These are phyloP conservation scores for Halcyon chelicuti DNA, from an alignment of 2,797 vertebrate genomes.

Conservation along the genomic window DNA sequence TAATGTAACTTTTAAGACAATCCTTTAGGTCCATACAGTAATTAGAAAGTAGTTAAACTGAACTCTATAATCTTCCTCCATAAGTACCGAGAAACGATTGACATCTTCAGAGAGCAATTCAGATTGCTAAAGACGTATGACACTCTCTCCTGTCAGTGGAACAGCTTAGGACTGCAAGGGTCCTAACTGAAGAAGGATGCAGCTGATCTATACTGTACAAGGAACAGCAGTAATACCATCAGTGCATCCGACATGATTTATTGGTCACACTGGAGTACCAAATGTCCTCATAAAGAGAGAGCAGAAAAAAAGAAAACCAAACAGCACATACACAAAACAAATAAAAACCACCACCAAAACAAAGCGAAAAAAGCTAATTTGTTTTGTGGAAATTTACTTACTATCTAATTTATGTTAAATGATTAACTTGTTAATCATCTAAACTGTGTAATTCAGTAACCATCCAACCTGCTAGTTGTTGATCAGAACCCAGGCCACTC, in stretches of 20 bases:
- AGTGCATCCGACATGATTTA: background rate
- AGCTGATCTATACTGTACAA: background rate
- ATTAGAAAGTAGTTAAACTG: background rate
- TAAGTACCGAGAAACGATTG: background rate
- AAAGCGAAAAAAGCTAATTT: background rate
- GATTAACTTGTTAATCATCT: background rate
- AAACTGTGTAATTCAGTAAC: background rate
- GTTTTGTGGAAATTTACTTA: background rate
- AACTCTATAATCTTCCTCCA: background rate
- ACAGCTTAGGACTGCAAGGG: background rate
- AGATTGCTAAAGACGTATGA: background rate
- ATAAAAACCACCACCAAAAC: background rate
- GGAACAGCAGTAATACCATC: background rate
- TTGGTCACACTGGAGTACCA: background rate
- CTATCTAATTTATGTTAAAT: background rate
- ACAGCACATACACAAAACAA: background rate
- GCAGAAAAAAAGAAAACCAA: background rate
- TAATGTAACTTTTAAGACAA: background rate
- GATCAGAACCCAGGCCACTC: background rate
- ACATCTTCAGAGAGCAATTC: background rate
- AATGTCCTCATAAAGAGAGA: background rate
- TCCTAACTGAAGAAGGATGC: background rate
- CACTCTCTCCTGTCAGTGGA: background rate
- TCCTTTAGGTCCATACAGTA: background rate
- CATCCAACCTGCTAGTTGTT: background rate